These are phyloP conservation scores for Upupa epops DNA, from an alignment of 2,113 vertebrate genomes.

Conservation along the genomic window DNA sequence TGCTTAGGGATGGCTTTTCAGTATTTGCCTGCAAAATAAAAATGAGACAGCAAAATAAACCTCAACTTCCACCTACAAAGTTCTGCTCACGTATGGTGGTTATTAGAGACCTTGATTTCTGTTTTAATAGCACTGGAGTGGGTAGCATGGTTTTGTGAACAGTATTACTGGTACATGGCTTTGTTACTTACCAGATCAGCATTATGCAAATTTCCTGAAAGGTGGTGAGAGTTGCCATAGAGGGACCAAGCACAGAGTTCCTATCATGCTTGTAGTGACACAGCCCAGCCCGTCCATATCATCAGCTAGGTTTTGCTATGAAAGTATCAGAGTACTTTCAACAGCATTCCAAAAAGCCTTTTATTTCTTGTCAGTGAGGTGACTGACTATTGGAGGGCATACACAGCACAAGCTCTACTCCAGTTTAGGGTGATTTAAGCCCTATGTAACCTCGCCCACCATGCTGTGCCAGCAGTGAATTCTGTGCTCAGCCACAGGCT, in stretches of 20 bases:
- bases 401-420: neutral
- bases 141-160: neutral
- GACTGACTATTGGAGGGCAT: neutral
- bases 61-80: neutral
- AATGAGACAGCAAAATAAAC: neutral
- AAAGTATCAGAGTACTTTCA: neutral
- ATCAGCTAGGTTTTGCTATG: neutral
- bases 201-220: neutral
- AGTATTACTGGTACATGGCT: neutral
- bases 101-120: neutral
- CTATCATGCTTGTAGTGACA: neutral
- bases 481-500: neutral
- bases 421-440: neutral
- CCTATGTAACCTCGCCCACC: accelerated
- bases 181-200: neutral
- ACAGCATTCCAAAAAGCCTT: neutral
- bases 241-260: neutral
- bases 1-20: constrained; percentile 85
- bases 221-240: neutral
- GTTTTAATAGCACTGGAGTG: neutral
- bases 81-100: neutral
- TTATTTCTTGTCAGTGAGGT: neutral
- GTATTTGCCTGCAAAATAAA: constrained; percentile 86
- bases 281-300: neutral
- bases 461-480: neutral